Conservation (phyloP, 2,888 invertebrate species). For the Fragum sueziense region DNA sequence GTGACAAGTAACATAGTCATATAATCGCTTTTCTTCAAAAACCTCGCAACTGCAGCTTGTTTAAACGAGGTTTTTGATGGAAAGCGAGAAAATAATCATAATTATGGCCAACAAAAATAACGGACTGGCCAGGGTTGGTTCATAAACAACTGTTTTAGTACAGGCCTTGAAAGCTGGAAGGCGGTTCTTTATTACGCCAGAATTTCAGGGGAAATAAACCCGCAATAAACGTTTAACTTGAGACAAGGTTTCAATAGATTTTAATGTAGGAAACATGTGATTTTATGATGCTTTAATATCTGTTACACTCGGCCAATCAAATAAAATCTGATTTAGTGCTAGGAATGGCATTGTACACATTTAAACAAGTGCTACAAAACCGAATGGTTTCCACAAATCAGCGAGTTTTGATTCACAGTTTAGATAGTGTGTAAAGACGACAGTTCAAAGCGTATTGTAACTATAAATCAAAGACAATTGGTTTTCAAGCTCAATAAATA, state of each 20-base stretch:
- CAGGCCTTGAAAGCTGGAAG: neutral
- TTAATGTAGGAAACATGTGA: slow-evolving; percentile 11
- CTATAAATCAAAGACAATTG: slow-evolving; percentile 35
- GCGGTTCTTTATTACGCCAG: neutral
- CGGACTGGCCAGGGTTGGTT: neutral
- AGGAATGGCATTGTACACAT: slow-evolving; percentile 10
- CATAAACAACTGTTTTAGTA: slow-evolving; percentile 8
- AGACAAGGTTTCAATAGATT: slow-evolving; percentile 21
- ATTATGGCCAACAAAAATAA: neutral
- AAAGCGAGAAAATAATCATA: neutral
- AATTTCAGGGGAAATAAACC: slow-evolving; percentile 19
- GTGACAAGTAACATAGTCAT: too few species aligned
- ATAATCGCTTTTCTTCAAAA: too few species aligned
- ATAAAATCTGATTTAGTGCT: slow-evolving; percentile 24
- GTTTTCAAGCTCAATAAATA: slow-evolving; percentile 25
- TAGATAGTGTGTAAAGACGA: slow-evolving; percentile 12
- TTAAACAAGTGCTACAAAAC: slow-evolving; percentile 11
- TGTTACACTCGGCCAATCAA: slow-evolving; percentile 16
- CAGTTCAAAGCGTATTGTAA: slow-evolving; percentile 30
- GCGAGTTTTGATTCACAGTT: slow-evolving; percentile 7
- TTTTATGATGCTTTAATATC: slow-evolving; percentile 25
- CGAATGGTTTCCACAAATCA: slow-evolving; percentile 26
- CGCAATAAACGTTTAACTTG: neutral
- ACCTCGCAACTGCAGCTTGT: too few species aligned
- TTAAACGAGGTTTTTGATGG: too few species aligned